Base-by-base conservation (phyloP, 1,140 invertebrate species). In the Agrypnia vestita region DNA sequence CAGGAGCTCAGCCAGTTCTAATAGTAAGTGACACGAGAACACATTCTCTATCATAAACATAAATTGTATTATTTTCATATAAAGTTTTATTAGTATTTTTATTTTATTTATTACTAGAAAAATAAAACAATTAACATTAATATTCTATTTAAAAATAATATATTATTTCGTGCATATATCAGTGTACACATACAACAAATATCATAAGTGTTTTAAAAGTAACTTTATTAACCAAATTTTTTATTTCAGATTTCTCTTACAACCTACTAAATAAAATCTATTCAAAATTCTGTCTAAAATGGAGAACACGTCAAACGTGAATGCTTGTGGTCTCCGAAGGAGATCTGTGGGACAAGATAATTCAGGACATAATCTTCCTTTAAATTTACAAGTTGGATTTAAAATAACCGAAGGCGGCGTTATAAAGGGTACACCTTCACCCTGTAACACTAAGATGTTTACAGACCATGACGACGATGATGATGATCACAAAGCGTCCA, bases 301-400 rank as follows among this genome's bases (percentile, higher is more conserved):
- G 82, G 79, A 83, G 12, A 62, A 83, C 35, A 62, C 56, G 11
- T 76, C 79, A 0, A 61, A 76, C 46, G n/a, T 49, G 25, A 71
- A 78, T 12, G 46, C 82, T 13, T 78, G 76, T 21, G 82, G 82
- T 17, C 76, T 83, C 9, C 43, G 82, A 15, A 84, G 88, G 64
- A 85, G 88, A 55, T 85, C 85, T 17, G 76, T 83, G 1, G 82
- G 77, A 17, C 62, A 69, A 11, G 73, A 83, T 21, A n/a, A 46
- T 49, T 85, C 86, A 0, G 86, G 83, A 0, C 84, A 86, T 0
- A 87, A 86, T 69, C 82, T 89, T 47, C 86, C 86, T 3, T 78
- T 89, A 13, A 86, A 87, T 80, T 80, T 88, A 4, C 87, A 89
- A 12, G 84, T 86, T 3, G 87, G 87, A 0, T 89, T 85, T 71